Evolutionary conservation across 2,113 vertebrate genomes (phyloP).

Genomic region (Nettapus auritus): DNA sequence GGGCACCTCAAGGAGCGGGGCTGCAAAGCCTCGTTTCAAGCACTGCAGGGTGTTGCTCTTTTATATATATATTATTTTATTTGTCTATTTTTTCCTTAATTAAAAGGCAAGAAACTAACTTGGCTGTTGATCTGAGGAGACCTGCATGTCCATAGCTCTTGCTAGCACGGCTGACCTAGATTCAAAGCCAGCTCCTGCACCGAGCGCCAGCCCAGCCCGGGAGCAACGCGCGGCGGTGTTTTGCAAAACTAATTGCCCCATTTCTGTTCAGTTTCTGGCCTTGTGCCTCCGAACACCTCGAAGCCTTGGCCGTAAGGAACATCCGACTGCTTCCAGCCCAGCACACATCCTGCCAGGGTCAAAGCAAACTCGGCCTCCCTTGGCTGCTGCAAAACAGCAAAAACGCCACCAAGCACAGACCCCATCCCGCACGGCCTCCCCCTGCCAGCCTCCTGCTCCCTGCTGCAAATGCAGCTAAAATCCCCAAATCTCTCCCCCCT

Average conservation of each 20-base stretch:
- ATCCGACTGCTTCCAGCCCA: neutral
- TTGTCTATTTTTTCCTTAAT: neutral
- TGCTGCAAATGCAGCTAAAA: neutral
- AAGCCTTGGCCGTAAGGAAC: neutral
- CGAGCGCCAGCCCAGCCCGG: neutral
- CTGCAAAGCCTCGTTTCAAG: accelerated
- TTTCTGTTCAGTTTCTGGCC: neutral
- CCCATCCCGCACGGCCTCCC: no score
- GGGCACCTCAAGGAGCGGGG: neutral
- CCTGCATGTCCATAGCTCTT: accelerated
- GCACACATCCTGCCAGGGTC: neutral
- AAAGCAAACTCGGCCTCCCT: accelerated
- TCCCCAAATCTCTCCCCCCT: neutral
- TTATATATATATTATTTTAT: neutral
- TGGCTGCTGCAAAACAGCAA: neutral
- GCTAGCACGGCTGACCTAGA: neutral
- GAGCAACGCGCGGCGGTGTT: accelerated
- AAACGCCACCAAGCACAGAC: neutral
- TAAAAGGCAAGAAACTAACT: accelerated
- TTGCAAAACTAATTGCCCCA: neutral
- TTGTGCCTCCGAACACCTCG: neutral
- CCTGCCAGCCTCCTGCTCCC: no score
- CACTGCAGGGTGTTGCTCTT: neutral
- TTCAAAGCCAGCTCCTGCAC: neutral
- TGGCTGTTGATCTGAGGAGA: neutral